A percentile compares a stretch with the other conserved stretches of the same genome.
These are phyloP conservation scores for Listronotus oregonensis DNA, from an alignment of 1,140 invertebrate species.

Conservation along the genomic window DNA sequence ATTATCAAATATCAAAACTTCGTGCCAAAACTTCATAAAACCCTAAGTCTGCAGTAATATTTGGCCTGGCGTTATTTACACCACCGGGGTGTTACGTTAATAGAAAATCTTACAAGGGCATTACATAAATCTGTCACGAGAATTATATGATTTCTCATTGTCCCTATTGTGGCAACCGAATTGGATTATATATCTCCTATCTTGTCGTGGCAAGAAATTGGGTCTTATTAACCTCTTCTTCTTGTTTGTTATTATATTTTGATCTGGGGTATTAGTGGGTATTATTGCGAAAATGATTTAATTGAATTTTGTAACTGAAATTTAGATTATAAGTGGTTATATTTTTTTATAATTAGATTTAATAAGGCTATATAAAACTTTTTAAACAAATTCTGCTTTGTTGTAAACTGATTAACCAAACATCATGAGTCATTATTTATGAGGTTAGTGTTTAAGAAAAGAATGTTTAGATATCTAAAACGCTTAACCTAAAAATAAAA, in stretches of 20 bases:
- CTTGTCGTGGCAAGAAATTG: slow-evolving; percentile 16
- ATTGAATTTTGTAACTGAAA: slow-evolving; percentile 32
- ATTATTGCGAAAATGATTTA: slow-evolving; percentile 16
- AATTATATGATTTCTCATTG: slow-evolving; percentile 34
- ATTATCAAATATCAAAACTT: neutral
- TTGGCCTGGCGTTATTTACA: slow-evolving; percentile 23
- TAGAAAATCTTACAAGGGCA: slow-evolving; percentile 37
- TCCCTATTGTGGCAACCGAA: slow-evolving; percentile 30
- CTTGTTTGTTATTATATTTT: slow-evolving; percentile 35
- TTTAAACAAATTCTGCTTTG: no score
- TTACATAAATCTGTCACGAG: slow-evolving; percentile 37
- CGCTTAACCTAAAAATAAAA: no score
- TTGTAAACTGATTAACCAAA: no score
- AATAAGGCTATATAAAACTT: no score
- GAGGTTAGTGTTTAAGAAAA: no score
- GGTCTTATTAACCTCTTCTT: slow-evolving; percentile 34
- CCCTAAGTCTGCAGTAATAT: neutral
- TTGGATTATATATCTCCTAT: slow-evolving; percentile 29
- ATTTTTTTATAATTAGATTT: no score
- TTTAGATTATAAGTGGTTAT: slow-evolving; percentile 2
- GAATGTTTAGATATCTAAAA: no score
- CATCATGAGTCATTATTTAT: no score
- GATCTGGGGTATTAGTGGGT: slow-evolving; percentile 19
- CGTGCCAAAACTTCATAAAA: slow-evolving; percentile 34
- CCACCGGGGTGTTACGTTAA: slow-evolving; percentile 22